Conservation (phyloP, 2,888 invertebrate genomes). For the Drosophila pseudotakahashii region DNA sequence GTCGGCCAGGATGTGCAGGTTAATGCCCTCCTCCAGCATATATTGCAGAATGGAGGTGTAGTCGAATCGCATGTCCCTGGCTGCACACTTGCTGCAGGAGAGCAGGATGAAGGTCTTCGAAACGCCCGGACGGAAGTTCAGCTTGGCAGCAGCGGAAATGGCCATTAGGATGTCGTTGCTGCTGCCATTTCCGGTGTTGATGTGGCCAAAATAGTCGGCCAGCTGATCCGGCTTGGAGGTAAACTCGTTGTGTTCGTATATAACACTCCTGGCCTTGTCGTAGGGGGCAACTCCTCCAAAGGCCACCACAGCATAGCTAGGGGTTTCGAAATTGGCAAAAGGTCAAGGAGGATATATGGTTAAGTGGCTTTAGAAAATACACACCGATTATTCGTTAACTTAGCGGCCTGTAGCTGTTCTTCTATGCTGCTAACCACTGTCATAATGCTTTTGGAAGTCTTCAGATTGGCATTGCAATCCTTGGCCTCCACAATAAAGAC, state of each 20-base stretch:
- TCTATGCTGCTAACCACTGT: conserved; percentile 88
- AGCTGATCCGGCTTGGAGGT: conserved; percentile 87
- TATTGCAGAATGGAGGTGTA: conserved; percentile 93
- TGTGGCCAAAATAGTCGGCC: conserved; percentile 88
- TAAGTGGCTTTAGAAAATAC: background rate
- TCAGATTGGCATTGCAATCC: conserved; percentile 90
- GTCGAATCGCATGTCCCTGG: conserved; percentile 90
- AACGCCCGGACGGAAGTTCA: conserved; percentile 92
- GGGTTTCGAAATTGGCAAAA: no score
- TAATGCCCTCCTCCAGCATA: conserved; percentile 91
- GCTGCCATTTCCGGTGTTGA: conserved; percentile 85
- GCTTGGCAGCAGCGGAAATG: conserved; percentile 88
- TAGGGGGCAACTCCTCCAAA: conserved; percentile 93
- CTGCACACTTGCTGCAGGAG: conserved; percentile 91
- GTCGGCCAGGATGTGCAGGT: conserved; percentile 93
- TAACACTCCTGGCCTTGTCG: conserved; percentile 89
- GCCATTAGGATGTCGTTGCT: conserved; percentile 91
- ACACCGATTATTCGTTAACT: conserved; percentile 88
- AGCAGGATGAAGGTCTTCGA: conserved; percentile 92
- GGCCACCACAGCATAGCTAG: conserved; percentile 90
- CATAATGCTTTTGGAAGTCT: conserved; percentile 88
- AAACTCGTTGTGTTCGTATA: conserved; percentile 89
- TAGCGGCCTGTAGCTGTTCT: conserved; percentile 88
- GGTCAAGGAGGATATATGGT: no score
- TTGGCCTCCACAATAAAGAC: conserved; percentile 96